Conservation (phyloP, 2,113 vertebrate species). For the Clupea harengus region DNA sequence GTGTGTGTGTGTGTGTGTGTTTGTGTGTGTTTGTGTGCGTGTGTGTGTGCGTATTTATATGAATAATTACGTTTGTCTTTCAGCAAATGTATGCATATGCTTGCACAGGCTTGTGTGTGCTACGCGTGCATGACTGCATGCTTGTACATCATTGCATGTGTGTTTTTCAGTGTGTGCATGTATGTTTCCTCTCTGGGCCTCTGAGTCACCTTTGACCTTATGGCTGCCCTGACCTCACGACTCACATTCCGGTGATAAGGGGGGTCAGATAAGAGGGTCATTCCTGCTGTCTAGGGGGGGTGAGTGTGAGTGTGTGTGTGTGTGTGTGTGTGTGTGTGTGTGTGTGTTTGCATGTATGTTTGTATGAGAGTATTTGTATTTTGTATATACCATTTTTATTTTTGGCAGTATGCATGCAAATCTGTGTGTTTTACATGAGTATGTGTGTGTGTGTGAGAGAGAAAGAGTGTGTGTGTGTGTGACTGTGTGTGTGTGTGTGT, state of each 20-base stretch:
- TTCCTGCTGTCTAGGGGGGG: background rate
- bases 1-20: too few species aligned
- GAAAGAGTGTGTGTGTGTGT: background rate
- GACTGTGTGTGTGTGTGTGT: conserved; percentile 12
- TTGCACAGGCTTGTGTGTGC: too few species aligned
- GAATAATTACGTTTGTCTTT: too few species aligned
- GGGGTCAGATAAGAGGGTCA: conserved; percentile 45
- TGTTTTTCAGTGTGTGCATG: conserved; percentile 8
- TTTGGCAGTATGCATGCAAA: too few species aligned
- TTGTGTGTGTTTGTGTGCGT: too few species aligned
- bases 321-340: background rate
- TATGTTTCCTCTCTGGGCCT: background rate
- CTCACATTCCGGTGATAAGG: conserved; percentile 50
- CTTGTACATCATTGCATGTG: background rate
- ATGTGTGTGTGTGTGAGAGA: too few species aligned
- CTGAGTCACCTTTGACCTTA: conserved; percentile 37
- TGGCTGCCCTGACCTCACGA: conserved; percentile 25
- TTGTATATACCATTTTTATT: too few species aligned
- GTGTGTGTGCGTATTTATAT: too few species aligned
- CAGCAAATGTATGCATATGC: too few species aligned
- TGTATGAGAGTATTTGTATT: too few species aligned
- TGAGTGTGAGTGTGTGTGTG: too few species aligned
- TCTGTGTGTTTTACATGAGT: background rate
- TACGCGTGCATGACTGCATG: too few species aligned
- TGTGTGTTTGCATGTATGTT: conserved; percentile 9